Evolutionary conservation across 2,797 vertebrate species (phyloP).

Genomic region (Lepidocolaptes lacrymiger): DNA sequence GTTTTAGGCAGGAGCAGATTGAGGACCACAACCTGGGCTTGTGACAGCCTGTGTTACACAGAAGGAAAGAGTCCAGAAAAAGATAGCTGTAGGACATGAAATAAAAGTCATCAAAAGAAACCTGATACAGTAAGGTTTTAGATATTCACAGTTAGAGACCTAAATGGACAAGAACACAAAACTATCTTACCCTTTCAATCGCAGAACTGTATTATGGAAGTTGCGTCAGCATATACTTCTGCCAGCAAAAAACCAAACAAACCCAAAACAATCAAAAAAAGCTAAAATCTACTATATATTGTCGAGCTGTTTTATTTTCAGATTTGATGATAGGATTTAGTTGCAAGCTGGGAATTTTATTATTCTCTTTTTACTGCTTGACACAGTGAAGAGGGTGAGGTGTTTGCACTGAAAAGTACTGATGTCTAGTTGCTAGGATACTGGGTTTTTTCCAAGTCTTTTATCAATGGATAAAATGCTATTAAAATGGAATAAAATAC

Average conservation of each 20-base stretch:
- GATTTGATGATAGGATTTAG: background rate
- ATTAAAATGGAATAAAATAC: background rate
- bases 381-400: background rate
- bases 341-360: slow-evolving; percentile 9
- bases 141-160: background rate
- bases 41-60: background rate
- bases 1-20: background rate
- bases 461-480: background rate
- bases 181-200: background rate
- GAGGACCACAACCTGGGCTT: background rate
- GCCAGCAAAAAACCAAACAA: background rate
- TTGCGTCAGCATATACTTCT: background rate
- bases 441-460: background rate
- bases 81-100: background rate
- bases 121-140: background rate
- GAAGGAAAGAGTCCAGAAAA: background rate
- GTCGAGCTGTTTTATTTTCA: background rate
- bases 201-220: background rate
- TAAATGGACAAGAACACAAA: background rate
- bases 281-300: background rate
- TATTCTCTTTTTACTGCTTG: slow-evolving; percentile 18
- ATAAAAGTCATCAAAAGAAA: background rate
- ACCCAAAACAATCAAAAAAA: background rate
- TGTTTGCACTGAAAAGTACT: slow-evolving; percentile 11
- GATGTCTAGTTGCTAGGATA: slow-evolving; percentile 36